These are phyloP conservation scores for Cyclargus thomasi DNA, from an alignment of 1,140 invertebrate species.

Conservation along the genomic window DNA sequence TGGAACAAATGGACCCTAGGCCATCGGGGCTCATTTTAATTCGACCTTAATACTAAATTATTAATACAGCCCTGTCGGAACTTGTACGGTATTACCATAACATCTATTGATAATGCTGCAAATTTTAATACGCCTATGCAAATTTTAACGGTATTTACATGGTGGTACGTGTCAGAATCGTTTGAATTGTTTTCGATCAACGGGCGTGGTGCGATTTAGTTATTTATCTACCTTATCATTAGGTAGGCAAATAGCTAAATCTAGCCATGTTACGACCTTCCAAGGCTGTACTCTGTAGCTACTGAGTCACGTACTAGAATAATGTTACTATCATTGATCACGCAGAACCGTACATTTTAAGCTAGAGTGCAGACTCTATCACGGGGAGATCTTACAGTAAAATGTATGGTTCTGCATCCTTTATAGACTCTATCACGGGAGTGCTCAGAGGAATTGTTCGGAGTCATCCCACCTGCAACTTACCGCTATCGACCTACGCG, in stretches of 20 bases:
- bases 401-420: no score
- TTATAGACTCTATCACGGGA: no score
- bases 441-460: no score
- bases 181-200: background rate
- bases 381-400: no score
- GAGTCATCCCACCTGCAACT: no score
- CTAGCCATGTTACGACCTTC: background rate
- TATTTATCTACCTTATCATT: constrained; percentile 1
- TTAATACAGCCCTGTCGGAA: constrained; percentile 41
- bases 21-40: constrained; percentile 34
- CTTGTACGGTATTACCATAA: constrained; percentile 39
- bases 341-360: no score
- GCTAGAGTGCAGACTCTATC: no score
- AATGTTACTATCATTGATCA: background rate
- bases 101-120: constrained; percentile 21
- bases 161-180: background rate
- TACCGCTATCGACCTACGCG: no score
- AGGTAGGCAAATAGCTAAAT: background rate
- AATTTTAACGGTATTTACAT: constrained; percentile 2
- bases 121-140: constrained; percentile 8
- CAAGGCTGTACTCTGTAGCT: background rate
- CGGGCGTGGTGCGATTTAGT: background rate
- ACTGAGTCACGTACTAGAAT: constrained; percentile 3
- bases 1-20: constrained; percentile 32
- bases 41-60: constrained; percentile 38